These are phyloP conservation scores for Eucriotettix oculatus DNA, from an alignment of 2,888 invertebrate genomes.

Conservation along the genomic window DNA sequence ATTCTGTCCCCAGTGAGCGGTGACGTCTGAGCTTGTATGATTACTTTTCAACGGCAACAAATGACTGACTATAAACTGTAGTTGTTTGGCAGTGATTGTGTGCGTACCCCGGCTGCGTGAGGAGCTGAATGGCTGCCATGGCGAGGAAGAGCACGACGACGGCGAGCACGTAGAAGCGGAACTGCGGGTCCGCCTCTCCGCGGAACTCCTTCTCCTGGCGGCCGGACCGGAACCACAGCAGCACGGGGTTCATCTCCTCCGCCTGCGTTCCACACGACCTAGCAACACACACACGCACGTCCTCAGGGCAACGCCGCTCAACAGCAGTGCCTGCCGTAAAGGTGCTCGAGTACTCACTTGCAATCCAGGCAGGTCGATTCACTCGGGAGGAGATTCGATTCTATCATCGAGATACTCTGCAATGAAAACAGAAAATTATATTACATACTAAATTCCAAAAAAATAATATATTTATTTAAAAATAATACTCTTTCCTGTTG, in stretches of 20 bases:
- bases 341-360: conserved; percentile 40
- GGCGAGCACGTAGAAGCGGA: conserved; percentile 69
- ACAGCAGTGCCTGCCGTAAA: neutral
- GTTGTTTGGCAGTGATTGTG: no score
- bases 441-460: no score
- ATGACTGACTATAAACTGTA: no score
- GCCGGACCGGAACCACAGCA: conserved; percentile 64
- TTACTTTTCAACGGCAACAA: no score
- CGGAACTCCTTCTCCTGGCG: conserved; percentile 64
- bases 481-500: no score
- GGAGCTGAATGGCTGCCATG: conserved; percentile 60
- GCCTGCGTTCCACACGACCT: conserved; percentile 37
- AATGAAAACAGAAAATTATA: conserved; percentile 23
- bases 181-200: conserved; percentile 63
- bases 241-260: conserved; percentile 64
- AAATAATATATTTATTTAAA: no score
- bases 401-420: conserved; percentile 92
- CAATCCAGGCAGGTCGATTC: conserved; percentile 65
- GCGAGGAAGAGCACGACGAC: conserved; percentile 60
- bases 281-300: conserved; percentile 10
- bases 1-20: no score
- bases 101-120: conserved; percentile 55
- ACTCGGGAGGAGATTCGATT: conserved; percentile 75
- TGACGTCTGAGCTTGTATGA: no score
- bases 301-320: neutral